phyloP scores from a whole-genome alignment of 2,888 invertebrate genomes.

The Cosmopolites sordidus region DNA sequence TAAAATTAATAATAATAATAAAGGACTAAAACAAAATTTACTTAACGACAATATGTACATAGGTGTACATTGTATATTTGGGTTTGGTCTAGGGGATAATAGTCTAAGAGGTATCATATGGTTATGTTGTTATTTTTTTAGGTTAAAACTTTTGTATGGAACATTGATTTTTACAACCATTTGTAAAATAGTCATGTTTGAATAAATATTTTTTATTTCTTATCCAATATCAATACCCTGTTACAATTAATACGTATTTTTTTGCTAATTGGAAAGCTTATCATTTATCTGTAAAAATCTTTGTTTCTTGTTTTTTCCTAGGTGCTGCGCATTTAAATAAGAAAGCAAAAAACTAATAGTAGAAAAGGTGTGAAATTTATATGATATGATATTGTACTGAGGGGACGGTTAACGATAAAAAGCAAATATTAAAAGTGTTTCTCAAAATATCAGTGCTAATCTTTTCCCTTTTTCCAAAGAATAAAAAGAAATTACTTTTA shows the following conservation, averaged over 20 bases:
- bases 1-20: slow-evolving; percentile 25
- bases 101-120: background rate
- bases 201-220: too few species aligned
- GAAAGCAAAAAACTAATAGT: slow-evolving; percentile 12
- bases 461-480: too few species aligned
- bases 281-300: slow-evolving; percentile 13
- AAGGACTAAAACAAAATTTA: slow-evolving; percentile 42
- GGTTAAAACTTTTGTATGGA: background rate
- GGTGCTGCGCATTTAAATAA: slow-evolving; percentile 36
- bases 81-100: slow-evolving; percentile 11
- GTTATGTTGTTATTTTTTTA: background rate
- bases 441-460: too few species aligned
- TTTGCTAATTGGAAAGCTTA: background rate
- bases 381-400: slow-evolving; percentile 15
- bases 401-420: slow-evolving; percentile 1
- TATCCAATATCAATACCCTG: too few species aligned
- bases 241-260: too few species aligned
- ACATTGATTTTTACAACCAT: background rate
- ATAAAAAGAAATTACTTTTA: too few species aligned
- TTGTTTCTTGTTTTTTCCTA: slow-evolving; percentile 29
- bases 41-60: slow-evolving; percentile 51
- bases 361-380: slow-evolving; percentile 11
- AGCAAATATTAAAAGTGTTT: too few species aligned
- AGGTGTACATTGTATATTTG: slow-evolving; percentile 45
- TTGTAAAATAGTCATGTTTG: background rate